These are phyloP conservation scores for Varecia variegata DNA, from an alignment of 2,797 vertebrate species.

Conservation along the genomic window DNA sequence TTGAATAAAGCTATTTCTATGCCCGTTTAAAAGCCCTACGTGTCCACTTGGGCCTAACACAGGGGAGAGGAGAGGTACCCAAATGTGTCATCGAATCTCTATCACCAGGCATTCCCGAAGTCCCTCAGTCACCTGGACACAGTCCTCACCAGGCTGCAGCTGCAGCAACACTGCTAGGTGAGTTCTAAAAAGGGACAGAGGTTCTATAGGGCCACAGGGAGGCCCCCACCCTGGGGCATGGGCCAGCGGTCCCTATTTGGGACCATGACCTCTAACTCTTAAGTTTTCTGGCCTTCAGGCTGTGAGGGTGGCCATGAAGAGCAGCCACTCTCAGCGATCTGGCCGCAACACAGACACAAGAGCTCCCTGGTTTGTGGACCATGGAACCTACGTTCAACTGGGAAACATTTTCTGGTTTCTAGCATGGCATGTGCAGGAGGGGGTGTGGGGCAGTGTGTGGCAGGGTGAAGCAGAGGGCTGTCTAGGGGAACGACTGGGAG, in stretches of 20 bases:
- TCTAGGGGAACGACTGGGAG: background rate
- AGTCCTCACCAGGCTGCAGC: background rate
- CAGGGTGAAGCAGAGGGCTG: background rate
- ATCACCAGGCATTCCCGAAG: background rate
- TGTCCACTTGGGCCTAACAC: background rate
- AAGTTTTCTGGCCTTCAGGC: background rate
- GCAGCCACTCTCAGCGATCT: background rate
- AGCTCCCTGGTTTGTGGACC: background rate
- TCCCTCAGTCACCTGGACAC: background rate
- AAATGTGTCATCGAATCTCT: background rate
- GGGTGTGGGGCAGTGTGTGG: fast-evolving
- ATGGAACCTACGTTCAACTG: background rate
- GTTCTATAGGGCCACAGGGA: background rate
- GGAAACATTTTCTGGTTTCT: conserved; percentile 19
- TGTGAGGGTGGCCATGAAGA: background rate
- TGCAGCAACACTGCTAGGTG: no score
- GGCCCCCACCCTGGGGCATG: background rate
- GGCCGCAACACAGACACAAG: background rate
- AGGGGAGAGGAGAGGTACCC: background rate
- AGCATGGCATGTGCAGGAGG: background rate
- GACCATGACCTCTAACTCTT: background rate
- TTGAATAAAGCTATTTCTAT: background rate
- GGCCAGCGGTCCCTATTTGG: background rate
- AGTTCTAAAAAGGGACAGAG: background rate
- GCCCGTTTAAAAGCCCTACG: background rate